These are phyloP conservation scores for Mesorhabditis spiculigera DNA, from an alignment of 2,888 invertebrate species.

Conservation along the genomic window DNA sequence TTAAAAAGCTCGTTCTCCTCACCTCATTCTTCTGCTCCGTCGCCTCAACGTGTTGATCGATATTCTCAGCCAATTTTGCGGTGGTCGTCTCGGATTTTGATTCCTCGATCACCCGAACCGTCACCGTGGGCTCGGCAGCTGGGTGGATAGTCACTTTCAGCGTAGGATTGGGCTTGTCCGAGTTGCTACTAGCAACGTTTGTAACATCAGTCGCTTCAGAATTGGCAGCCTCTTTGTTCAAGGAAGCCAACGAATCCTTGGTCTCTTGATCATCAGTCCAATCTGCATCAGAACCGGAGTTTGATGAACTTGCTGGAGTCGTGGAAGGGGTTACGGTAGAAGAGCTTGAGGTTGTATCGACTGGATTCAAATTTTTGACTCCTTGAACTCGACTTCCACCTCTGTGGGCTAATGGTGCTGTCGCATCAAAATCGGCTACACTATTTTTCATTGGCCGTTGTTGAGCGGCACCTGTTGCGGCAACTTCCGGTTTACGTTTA, in stretches of 20 bases:
- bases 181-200: background rate
- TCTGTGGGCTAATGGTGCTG: too few species aligned
- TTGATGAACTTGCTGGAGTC: conserved; percentile 3
- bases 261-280: background rate
- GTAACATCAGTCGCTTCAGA: background rate
- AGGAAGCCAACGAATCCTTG: background rate
- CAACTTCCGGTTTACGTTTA: too few species aligned
- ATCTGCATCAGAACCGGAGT: background rate
- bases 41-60: background rate
- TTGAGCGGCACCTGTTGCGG: too few species aligned
- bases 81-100: background rate
- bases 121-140: background rate
- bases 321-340: background rate
- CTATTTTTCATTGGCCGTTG: too few species aligned
- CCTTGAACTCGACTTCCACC: too few species aligned
- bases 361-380: background rate
- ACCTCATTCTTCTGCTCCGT: background rate
- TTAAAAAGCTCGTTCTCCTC: too few species aligned
- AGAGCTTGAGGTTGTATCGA: background rate
- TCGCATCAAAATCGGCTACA: too few species aligned
- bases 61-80: background rate
- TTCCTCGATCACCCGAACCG: too few species aligned
- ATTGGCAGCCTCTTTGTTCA: background rate
- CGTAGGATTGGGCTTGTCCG: background rate
- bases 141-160: background rate